Percentiles rank a stretch among this genome's conserved stretches.
These are phyloP conservation scores for Tridacna gigas DNA, from an alignment of 2,888 invertebrate genomes.

Conservation along the genomic window DNA sequence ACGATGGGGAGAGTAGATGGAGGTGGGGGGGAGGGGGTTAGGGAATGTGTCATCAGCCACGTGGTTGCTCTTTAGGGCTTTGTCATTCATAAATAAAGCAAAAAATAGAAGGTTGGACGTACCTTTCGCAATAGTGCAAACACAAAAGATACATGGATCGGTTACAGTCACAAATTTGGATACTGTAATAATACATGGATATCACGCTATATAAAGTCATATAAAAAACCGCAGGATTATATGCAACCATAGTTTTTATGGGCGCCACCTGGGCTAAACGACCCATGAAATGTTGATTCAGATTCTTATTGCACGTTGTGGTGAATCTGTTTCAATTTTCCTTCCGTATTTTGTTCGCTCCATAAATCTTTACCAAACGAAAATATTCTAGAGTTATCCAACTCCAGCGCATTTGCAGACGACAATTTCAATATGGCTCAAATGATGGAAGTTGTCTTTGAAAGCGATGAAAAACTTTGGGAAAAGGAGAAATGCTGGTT, in stretches of 20 bases:
- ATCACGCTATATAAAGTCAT: slow-evolving; percentile 25
- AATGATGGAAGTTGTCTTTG: no score
- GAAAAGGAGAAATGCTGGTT: no score
- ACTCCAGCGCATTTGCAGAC: no score
- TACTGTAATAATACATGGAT: slow-evolving; percentile 7
- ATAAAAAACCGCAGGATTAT: slow-evolving; percentile 25
- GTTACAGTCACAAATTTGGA: slow-evolving; percentile 3
- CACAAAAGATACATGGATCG: background rate
- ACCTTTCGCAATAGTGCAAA: background rate
- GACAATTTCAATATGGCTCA: no score
- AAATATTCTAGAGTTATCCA: no score
- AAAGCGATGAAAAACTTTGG: no score
- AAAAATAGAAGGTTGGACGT: background rate
- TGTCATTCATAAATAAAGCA: no score
- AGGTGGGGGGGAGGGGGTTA: background rate
- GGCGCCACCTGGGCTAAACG: slow-evolving; percentile 19
- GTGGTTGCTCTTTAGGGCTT: no score
- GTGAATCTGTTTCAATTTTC: no score
- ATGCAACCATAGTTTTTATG: slow-evolving; percentile 16
- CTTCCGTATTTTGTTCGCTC: no score
- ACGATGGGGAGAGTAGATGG: background rate
- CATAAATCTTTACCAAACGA: no score
- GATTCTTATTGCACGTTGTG: background rate
- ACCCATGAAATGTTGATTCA: slow-evolving; percentile 18
- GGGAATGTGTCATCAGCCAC: no score